Base-by-base conservation (phyloP, 2,113 vertebrate species). In the Pterocles gutturalis region DNA sequence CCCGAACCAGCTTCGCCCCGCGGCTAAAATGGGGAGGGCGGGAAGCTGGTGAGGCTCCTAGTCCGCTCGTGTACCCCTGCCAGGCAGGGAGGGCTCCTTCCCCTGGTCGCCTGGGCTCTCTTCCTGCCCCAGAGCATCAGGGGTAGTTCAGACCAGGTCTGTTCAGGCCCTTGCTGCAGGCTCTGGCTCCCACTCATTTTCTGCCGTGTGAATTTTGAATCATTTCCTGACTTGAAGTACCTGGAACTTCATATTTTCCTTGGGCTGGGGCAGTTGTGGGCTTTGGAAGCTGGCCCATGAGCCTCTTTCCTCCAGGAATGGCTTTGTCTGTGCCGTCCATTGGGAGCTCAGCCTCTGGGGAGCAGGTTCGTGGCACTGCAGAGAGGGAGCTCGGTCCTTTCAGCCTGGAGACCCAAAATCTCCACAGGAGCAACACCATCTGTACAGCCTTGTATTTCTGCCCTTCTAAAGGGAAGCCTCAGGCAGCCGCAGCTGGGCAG, bases 31-130 rank as follows among this genome's bases (percentile, higher is more conserved):
- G 83, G 83, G 89, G 36, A 25, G n/a, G 22, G 31, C 2, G 17
- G 24, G 26, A 2, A 5, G 28, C 1, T 18, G 19, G 1, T 1
- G 38, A 0, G 2, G 26, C 2, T 7, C 0, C 0, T 11, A 11
- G 2, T 10, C 1, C 0, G 0, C 12, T 1, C 0, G 3, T 0
- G 4, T 1, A 3, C 1, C 3, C 1, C 2, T 1, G 28, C 0
- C 1, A 4, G 51, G 5, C 13, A 1, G 2, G 7, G 6, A 2
- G 1, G 1, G 3, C 2, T 0, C 2, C 2, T 2, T 17, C 0
- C 6, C 1, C 2, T 0, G 24, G 8, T 3, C 0, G 0, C 6
- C 5, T 8, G 6, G 9, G 3, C 3, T 48, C 28, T 14, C 5
- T 26, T 31, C 20, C 7, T 1, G 24, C n/a, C 9, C 8, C 11